Evolutionary conservation across 2,888 invertebrate genomes (phyloP), one percentile per base, ranked within the genome.

Genomic region (Apodemia mormo): DNA sequence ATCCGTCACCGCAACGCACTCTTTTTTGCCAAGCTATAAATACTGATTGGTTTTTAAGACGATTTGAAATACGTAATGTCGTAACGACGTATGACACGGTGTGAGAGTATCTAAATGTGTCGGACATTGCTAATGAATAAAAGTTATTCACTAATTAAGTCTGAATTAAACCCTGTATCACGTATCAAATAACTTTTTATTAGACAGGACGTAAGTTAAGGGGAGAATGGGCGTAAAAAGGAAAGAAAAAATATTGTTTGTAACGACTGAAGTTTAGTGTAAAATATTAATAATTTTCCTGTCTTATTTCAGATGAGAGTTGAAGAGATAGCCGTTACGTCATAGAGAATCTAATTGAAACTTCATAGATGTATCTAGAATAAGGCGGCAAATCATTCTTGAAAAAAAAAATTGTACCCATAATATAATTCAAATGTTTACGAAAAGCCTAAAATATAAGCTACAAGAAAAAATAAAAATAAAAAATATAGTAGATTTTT

Each of bases 271-370:
- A 49, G 14, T 14, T 52, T 52, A 6, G 6, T 1, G 8, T 56
- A 22, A 14, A 40, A 10, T 29, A 56, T 45, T 70, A 54, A 56
- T 66, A 43, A 66, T 12, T 61, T 64, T 68, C 72, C 73, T 71
- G 70, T 74, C 74, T 78, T 77, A 73, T 92, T 92, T 68, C 93
- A 94, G 94, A 93, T 89, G 94, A 93, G 79, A 93, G 93, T 93
- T 94, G 94, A 94, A 93, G 92, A 89, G 89, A 83, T 85, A 82
- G 86, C 85, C 74, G 81, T 82, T 79, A 77, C 82, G 77, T 81
- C 83, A 83, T 89, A 90, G 90, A 88, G 89, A 88, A 90, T 88
- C 88, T 89, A 86, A 90, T 89, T 87, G 87, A 89, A 93, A 89
- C 85, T 90, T 89, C 84, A 85, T 92, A 92, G 89, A 87, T 89